A percentile compares a stretch with the other conserved stretches of the same genome.
Conservation (phyloP, 2,113 vertebrate species). For the Entomyzon cyanotis region DNA sequence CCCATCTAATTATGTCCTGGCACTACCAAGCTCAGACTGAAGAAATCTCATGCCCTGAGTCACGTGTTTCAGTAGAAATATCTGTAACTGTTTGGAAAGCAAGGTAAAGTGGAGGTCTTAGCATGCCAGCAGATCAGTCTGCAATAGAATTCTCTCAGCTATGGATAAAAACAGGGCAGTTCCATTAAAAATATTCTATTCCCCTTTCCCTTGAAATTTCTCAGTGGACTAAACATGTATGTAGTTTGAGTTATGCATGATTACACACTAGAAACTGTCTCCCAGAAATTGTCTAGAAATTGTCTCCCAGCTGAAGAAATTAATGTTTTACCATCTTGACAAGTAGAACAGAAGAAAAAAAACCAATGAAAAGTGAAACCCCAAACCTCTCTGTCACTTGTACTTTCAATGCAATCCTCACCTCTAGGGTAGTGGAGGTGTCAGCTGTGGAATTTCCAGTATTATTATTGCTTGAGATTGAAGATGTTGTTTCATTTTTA, state of each 20-base stretch:
- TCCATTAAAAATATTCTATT: background rate
- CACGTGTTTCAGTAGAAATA: background rate
- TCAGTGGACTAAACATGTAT: background rate
- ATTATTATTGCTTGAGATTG: constrained; percentile 98
- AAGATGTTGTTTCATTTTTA: constrained; percentile 90
- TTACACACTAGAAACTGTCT: background rate
- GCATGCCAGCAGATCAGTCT: background rate
- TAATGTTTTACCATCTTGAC: background rate
- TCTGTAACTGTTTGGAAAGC: background rate
- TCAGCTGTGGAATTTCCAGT: constrained; percentile 89
- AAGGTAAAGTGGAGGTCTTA: background rate
- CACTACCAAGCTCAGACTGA: background rate
- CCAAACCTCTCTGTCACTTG: background rate
- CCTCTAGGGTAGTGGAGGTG: constrained; percentile 96
- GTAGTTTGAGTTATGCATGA: background rate
- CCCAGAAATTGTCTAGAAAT: background rate
- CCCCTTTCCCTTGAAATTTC: background rate
- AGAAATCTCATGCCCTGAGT: background rate
- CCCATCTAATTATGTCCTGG: background rate
- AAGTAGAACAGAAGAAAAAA: background rate
- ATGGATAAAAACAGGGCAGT: background rate
- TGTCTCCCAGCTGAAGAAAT: background rate
- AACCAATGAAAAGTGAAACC: rapidly evolving
- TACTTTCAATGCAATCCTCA: constrained; percentile 5
- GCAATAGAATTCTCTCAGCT: background rate